These are phyloP conservation scores for Gymnocheta viridis DNA, from an alignment of 2,888 invertebrate species.

Conservation along the genomic window DNA sequence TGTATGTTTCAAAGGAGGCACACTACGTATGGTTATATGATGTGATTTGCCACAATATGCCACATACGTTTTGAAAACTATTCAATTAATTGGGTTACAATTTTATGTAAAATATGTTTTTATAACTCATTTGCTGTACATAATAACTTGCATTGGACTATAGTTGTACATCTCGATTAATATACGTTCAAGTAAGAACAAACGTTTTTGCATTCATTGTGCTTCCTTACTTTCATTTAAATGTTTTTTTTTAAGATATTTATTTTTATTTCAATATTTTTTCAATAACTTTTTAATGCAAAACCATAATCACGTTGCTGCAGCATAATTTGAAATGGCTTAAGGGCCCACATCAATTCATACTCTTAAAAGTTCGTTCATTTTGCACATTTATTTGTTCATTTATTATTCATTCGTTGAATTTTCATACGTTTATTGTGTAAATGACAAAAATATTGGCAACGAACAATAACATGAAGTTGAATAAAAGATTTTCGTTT, in stretches of 20 bases:
- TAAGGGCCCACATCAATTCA: neutral
- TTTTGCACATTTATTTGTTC: neutral
- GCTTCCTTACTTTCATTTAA: neutral
- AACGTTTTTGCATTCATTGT: too few species aligned
- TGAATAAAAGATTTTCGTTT: neutral
- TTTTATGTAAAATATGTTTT: neutral
- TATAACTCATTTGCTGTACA: neutral
- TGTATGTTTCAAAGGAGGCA: neutral
- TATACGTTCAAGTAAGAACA: too few species aligned
- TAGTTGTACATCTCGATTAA: too few species aligned
- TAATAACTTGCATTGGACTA: too few species aligned
- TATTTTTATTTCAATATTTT: neutral
- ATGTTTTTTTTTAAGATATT: neutral
- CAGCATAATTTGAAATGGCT: conserved; percentile 12
- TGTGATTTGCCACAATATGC: neutral
- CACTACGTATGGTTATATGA: neutral
- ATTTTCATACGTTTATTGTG: neutral
- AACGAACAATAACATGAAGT: neutral
- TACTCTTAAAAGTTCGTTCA: neutral
- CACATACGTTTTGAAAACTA: neutral
- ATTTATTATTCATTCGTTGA: neutral
- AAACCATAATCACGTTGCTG: conserved; percentile 25
- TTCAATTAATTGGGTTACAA: neutral
- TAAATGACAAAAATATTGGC: conserved; percentile 15
- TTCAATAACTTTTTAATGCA: conserved; percentile 29